These are phyloP conservation scores for Ibycter americanus DNA, from an alignment of 2,797 vertebrate genomes.

Conservation along the genomic window DNA sequence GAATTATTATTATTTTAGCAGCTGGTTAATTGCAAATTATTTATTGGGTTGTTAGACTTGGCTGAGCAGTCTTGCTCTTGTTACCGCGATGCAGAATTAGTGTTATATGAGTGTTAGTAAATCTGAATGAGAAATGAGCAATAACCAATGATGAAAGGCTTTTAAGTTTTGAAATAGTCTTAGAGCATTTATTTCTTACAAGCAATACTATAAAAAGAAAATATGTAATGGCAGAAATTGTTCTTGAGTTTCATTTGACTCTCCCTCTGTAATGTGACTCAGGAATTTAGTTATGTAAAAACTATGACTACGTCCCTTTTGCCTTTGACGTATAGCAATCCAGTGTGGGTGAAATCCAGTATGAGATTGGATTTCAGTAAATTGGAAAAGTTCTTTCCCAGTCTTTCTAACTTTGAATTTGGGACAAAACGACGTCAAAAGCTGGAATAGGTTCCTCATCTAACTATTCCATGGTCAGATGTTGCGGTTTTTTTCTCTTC, in stretches of 20 bases:
- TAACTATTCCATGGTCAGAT: background rate
- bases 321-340: slow-evolving; percentile 41
- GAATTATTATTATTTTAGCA: background rate
- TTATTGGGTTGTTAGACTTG: background rate
- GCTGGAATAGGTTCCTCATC: background rate
- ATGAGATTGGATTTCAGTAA: slow-evolving; percentile 54
- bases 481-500: background rate
- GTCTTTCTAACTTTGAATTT: slow-evolving; percentile 56
- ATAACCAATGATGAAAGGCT: background rate
- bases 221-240: slow-evolving; percentile 4
- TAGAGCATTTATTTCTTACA: slow-evolving; percentile 35
- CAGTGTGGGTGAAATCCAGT: slow-evolving; percentile 38
- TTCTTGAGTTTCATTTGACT: slow-evolving; percentile 8
- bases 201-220: background rate
- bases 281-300: slow-evolving; percentile 42
- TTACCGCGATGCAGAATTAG: background rate
- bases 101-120: background rate
- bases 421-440: slow-evolving; percentile 34
- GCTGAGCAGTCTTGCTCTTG: background rate
- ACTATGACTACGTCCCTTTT: slow-evolving; percentile 11
- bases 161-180: background rate
- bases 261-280: slow-evolving; percentile 36
- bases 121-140: slow-evolving; percentile 2
- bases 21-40: slow-evolving; percentile 6
- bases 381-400: slow-evolving; percentile 59